Evolutionary conservation across 1,140 invertebrate genomes (phyloP).

Genomic region (Pararge aegeria): DNA sequence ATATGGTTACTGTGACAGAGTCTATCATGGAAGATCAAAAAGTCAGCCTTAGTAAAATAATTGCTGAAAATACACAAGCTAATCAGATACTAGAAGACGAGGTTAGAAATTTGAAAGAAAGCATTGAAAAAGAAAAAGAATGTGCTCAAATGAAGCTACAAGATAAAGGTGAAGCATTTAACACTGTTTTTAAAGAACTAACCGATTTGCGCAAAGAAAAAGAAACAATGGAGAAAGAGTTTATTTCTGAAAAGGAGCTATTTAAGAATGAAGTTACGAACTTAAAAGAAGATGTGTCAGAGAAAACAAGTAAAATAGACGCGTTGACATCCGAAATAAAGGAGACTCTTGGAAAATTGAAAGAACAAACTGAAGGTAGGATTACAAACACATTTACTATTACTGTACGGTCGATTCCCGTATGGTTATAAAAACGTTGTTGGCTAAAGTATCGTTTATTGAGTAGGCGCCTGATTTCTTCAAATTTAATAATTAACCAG

Average conservation of each 20-base stretch:
- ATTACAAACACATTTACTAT: background rate
- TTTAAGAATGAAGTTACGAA: constrained; percentile 23
- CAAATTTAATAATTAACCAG: too few relatives aligned
- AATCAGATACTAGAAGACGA: constrained; percentile 38
- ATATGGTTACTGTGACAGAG: constrained; percentile 54
- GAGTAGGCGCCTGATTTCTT: too few relatives aligned
- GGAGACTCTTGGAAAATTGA: constrained; percentile 25
- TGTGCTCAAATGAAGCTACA: constrained; percentile 27
- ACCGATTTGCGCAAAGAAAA: constrained; percentile 31
- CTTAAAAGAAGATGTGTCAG: constrained; percentile 17
- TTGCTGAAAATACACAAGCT: constrained; percentile 34
- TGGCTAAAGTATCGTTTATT: too few relatives aligned
- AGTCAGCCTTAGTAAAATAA: constrained; percentile 36
- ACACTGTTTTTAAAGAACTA: constrained; percentile 33
- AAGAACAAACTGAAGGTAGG: constrained; percentile 42
- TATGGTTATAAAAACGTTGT: too few relatives aligned
- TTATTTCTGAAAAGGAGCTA: constrained; percentile 22
- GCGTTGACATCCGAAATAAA: constrained; percentile 24
- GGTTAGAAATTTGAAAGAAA: constrained; percentile 31
- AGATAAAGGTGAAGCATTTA: constrained; percentile 36
- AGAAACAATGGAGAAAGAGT: constrained; percentile 29
- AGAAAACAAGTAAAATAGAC: constrained; percentile 22
- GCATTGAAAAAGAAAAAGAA: constrained; percentile 26
- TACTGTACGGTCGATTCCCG: too few relatives aligned
- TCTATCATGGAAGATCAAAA: constrained; percentile 59